phyloP scores from a whole-genome alignment of 2,888 invertebrate genomes.

The Pherbina coryleti region DNA sequence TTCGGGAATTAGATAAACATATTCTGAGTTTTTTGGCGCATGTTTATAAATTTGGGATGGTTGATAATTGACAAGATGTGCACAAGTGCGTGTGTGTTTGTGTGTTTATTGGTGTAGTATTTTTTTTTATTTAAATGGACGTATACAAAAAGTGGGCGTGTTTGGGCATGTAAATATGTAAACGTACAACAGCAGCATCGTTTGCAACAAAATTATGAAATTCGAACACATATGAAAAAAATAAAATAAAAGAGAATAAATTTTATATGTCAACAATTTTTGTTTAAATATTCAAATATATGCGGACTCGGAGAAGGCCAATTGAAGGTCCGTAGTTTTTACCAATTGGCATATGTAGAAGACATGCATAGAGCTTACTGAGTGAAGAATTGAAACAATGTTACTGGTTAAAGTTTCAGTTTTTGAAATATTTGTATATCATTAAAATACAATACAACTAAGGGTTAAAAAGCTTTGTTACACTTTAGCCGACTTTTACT shows the following conservation, averaged over 20 bases:
- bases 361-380: too few relatives aligned
- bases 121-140: conserved; percentile 21
- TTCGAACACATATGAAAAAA: conserved; percentile 21
- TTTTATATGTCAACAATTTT: conserved; percentile 1
- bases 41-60: conserved; percentile 28
- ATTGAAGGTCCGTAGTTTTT: too few relatives aligned
- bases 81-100: conserved; percentile 25
- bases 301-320: too few relatives aligned
- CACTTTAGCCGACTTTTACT: too few relatives aligned
- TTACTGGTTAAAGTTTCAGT: too few relatives aligned
- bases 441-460: too few relatives aligned
- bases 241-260: conserved; percentile 17
- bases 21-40: conserved; percentile 60
- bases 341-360: too few relatives aligned
- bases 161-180: conserved; percentile 40
- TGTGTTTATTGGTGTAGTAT: conserved; percentile 34
- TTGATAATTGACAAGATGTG: neutral
- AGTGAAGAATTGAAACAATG: too few relatives aligned
- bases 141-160: conserved; percentile 35
- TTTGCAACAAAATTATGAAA: conserved; percentile 18
- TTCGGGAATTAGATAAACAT: conserved; percentile 69
- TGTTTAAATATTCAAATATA: neutral
- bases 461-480: too few relatives aligned
- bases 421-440: too few relatives aligned
- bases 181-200: conserved; percentile 7